phyloP scores from a whole-genome alignment of 2,888 invertebrate species.

The Xestia c-nigrum region DNA sequence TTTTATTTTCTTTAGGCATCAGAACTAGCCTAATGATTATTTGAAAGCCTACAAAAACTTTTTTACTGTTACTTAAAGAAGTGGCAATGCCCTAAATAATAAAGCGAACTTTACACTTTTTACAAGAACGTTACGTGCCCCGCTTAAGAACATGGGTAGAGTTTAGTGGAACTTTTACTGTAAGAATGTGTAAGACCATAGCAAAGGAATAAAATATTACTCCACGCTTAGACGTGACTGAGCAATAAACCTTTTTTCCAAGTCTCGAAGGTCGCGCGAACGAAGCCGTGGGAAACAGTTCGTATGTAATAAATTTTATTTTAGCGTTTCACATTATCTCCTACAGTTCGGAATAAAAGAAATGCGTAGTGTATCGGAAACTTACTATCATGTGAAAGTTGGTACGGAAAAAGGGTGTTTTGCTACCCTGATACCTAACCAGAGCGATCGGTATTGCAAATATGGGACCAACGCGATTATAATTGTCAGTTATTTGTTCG shows the following conservation, averaged over 20 bases:
- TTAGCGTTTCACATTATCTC: slow-evolving; percentile 61
- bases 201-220: slow-evolving; percentile 62
- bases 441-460: neutral
- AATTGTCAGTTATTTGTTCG: neutral
- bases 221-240: slow-evolving; percentile 61
- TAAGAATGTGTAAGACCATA: slow-evolving; percentile 52
- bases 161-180: slow-evolving; percentile 32
- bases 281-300: slow-evolving; percentile 54
- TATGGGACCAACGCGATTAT: neutral
- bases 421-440: neutral
- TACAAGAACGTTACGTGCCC: slow-evolving; percentile 33
- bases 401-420: neutral
- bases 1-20: too few relatives aligned
- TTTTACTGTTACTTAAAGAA: slow-evolving; percentile 15
- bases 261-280: slow-evolving; percentile 60
- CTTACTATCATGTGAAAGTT: slow-evolving; percentile 10
- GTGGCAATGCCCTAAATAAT: slow-evolving; percentile 14
- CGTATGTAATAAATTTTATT: slow-evolving; percentile 62
- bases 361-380: slow-evolving; percentile 35
- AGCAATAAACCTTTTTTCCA: slow-evolving; percentile 63
- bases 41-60: neutral
- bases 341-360: slow-evolving; percentile 51
- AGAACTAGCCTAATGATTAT: neutral
- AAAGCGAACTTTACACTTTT: slow-evolving; percentile 33
- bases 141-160: slow-evolving; percentile 37